These are phyloP conservation scores for Sitta carolinensis DNA, from an alignment of 2,797 vertebrate genomes.

Conservation along the genomic window DNA sequence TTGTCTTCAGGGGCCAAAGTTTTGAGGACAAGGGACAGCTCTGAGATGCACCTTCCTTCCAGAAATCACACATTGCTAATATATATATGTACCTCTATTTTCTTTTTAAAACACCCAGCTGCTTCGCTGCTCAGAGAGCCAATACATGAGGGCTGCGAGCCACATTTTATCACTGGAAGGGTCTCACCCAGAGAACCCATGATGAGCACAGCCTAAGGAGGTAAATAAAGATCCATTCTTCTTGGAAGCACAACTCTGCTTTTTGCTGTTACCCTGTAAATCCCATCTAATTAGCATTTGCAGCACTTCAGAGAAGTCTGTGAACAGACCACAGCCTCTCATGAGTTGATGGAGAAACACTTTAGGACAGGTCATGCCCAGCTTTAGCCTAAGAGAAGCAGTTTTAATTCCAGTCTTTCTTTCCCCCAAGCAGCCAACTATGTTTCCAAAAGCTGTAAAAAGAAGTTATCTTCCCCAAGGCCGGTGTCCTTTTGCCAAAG, in stretches of 20 bases:
- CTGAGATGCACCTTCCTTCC: neutral
- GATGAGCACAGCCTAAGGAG: neutral
- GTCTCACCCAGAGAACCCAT: neutral
- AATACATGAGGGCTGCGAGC: rapidly evolving
- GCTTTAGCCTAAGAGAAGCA: neutral
- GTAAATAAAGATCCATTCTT: neutral
- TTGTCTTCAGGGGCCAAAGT: neutral
- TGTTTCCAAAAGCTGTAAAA: neutral
- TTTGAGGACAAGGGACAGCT: neutral
- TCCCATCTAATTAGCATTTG: neutral
- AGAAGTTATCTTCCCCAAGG: neutral
- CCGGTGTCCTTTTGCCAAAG: neutral
- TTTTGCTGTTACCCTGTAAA: neutral
- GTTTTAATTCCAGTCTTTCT: neutral
- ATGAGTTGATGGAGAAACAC: neutral
- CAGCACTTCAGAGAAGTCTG: neutral
- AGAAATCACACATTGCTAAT: neutral
- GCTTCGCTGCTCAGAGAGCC: neutral
- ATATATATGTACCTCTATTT: neutral
- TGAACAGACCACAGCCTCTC: rapidly evolving
- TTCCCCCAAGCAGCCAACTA: neutral
- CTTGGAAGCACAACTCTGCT: neutral
- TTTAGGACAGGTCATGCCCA: neutral
- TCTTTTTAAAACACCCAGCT: neutral
- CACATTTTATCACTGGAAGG: neutral